phyloP scores from a whole-genome alignment of 2,888 invertebrate species.

The Cheilosia grossa region DNA sequence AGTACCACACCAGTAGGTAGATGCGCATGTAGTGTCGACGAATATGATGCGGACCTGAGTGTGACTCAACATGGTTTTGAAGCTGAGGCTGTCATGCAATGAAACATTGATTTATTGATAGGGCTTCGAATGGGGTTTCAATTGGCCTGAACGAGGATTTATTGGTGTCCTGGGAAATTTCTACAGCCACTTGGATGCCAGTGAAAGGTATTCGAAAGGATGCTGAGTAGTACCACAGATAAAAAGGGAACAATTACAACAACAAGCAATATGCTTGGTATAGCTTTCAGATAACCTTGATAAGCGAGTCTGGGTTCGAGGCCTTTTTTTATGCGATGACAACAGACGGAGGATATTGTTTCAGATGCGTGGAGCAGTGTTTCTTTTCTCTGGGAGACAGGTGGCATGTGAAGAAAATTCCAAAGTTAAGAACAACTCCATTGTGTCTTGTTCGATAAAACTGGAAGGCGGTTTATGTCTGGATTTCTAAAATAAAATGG shows the following conservation, averaged over 20 bases:
- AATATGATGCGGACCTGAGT: constrained; percentile 51
- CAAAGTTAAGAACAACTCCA: constrained; percentile 19
- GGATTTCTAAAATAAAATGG: not conserved
- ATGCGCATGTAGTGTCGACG: constrained; percentile 9
- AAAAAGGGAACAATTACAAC: not conserved
- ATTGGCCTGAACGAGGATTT: constrained; percentile 63
- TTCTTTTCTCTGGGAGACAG: not conserved
- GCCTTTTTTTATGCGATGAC: constrained; percentile 5
- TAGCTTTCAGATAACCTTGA: constrained; percentile 24
- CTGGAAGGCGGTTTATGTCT: not conserved
- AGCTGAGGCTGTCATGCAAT: constrained; percentile 51
- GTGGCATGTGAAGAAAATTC: constrained; percentile 19
- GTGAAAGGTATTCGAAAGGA: constrained; percentile 58
- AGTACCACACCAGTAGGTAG: constrained; percentile 10
- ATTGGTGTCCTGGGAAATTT: constrained; percentile 61
- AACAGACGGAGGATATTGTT: not conserved
- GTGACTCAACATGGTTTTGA: constrained; percentile 52
- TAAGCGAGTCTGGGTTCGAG: not conserved
- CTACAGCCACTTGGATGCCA: constrained; percentile 49
- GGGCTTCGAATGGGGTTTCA: constrained; percentile 61
- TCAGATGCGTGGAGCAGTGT: not conserved
- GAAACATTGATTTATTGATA: constrained; percentile 65
- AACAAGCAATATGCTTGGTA: not conserved
- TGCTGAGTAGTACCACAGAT: not conserved
- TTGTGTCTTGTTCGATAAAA: not conserved